Evolutionary conservation across 2,888 invertebrate genomes (phyloP), one percentile per base, ranked within the genome.

Genomic region (Saturnia pavonia): DNA sequence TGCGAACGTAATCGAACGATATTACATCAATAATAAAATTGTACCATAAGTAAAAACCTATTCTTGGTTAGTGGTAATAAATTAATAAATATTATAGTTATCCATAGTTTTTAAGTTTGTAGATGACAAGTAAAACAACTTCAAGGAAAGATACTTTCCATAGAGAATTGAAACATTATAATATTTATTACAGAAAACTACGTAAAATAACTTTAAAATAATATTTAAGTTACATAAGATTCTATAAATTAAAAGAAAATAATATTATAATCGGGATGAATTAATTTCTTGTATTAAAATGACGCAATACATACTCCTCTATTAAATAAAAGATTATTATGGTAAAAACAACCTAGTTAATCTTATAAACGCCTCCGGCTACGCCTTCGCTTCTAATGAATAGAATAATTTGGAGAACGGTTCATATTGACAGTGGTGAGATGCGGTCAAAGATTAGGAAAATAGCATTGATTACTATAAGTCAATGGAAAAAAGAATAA

Each of bases 321-420:
- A 60, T 60, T 14, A 60, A 25, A 60, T 27, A 60, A 60, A 60
- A 27, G 14, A 27, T 27, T 60, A 60, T 27, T 27, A 27, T 60
- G 40, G 65, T 19, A 19, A 65, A 65, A 65, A 65, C 25, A 65
- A 40, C 65, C 65, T 65, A n/a, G 40, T 40, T 65, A 40, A 40
- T 40, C n/a, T 65, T 60, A 60, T 11, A 40, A 65, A 65, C 65
- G 65, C 65, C 65, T 65, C 34, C 65, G n/a, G 65, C 65, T 65
- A 65, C 65, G 40, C 65, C 65, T 40, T 65, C 65, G 19, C 65
- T 65, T 65, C 40, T 19, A 65, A 11, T 63, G 63, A 34, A 63
- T 65, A 40, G 65, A 40, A 19, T 60, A 65, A 65, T 65, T 40
- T 65, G 11, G 40, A 65, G n/a, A 65, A 14, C 19, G 40, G 25